A percentile compares a stretch with the other conserved stretches of the same genome.
Evolutionary conservation across 2,113 vertebrate genomes (phyloP).

Genomic region (Stercorarius parasiticus): DNA sequence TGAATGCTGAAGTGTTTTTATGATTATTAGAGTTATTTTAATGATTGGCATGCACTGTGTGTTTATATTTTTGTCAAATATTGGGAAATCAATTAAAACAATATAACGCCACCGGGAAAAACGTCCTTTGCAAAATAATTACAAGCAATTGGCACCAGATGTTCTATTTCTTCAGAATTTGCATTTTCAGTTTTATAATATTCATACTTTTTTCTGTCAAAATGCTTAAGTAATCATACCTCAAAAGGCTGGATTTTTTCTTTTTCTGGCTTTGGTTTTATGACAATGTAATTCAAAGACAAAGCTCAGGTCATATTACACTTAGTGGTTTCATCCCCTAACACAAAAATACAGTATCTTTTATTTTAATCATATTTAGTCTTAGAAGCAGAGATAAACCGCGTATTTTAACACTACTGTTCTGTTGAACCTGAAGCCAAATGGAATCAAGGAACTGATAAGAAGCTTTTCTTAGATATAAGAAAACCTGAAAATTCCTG

Average conservation of each 20-base stretch:
- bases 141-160: conserved; percentile 8
- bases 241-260: neutral
- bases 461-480: neutral
- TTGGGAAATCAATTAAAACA: conserved; percentile 18
- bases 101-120: conserved; percentile 1
- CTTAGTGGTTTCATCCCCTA: neutral
- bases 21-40: neutral
- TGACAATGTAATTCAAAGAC: neutral
- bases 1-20: neutral
- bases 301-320: neutral
- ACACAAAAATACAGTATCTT: neutral
- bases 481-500: neutral
- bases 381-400: neutral
- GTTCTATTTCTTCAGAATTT: conserved; percentile 11
- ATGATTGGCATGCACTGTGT: neutral
- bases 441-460: neutral
- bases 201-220: neutral
- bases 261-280: neutral
- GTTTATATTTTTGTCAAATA: conserved; percentile 18
- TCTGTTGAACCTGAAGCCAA: neutral
- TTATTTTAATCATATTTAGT: neutral
- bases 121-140: conserved; percentile 33
- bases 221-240: neutral
- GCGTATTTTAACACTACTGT: neutral
- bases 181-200: neutral